Base-by-base conservation (phyloP, 35 echinoderm and acorn worm genomes). In the Ptychodera flava region DNA sequence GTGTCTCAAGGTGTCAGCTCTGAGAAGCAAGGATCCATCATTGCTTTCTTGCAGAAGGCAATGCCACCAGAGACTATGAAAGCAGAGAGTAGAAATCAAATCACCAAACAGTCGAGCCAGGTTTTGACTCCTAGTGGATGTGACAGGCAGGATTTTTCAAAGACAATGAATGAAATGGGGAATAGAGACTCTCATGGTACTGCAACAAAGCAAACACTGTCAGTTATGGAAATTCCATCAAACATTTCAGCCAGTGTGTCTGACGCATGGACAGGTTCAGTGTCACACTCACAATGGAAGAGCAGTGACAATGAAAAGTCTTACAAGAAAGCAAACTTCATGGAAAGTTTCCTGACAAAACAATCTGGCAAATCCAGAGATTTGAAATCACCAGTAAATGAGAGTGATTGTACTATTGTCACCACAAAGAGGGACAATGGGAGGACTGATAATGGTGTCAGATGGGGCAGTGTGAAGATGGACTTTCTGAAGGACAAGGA, bases 1-100 rank as follows among this genome's bases (percentile, higher is more conserved):
- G 29, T 90, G 38, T 33, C 90, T 30, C 77, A 86, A 52, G 82
- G 86, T 15, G 81, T 78, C 77, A 78, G 87, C 34, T 85, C 82
- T 31, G 84, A 79, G 30, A 89, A 82, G 77, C 92, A 93, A 35
- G 85, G 64, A 52, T 87, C 75, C 32, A 53, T 94, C 31, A 80
- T 35, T 80, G 87, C 78, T 79, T 88, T 89, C 76, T 90, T 88
- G 80, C 91, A 81, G 79, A 93, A 90, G 78, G 37, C 79, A 81
- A 83, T 86, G 34, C 30, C 45, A 64, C 22, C 45, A 28, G 22
- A 29, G 31, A 36, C 78, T 52, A 80, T 80, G 15, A 80, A 82
- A 29, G 22, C 32, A 35, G 33, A 77, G 64, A 28, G 15, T 76
- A 32, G 33, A 37, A 28, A 28, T 78, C 16, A 28, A 1, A 32